These are phyloP conservation scores for Marisa cornuarietis DNA, from an alignment of 1,140 invertebrate species.

Conservation along the genomic window DNA sequence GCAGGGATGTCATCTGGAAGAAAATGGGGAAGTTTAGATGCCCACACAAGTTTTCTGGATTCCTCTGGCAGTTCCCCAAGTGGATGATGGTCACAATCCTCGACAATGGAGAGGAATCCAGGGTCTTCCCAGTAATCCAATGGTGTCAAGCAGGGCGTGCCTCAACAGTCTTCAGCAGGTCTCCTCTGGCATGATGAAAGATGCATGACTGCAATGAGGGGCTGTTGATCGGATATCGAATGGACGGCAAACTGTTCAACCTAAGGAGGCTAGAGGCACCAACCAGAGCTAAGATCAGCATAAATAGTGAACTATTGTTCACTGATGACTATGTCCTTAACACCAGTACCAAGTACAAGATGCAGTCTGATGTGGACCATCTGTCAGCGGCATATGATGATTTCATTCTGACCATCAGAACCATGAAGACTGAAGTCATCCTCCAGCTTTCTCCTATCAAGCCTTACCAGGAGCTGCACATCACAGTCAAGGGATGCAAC, in stretches of 20 bases:
- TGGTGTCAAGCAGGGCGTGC: conserved; percentile 26
- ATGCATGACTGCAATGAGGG: background rate
- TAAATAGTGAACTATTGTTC: background rate
- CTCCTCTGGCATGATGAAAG: background rate
- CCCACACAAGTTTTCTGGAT: conserved; percentile 21
- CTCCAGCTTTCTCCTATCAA: background rate
- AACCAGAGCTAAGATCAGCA: background rate
- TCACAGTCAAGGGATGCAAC: background rate
- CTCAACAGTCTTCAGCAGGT: background rate
- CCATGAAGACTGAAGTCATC: conserved; percentile 8
- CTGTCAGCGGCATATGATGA: too few species aligned
- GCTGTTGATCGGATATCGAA: background rate
- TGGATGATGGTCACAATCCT: conserved; percentile 22
- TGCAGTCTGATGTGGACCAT: background rate
- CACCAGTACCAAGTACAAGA: background rate
- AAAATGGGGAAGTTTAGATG: conserved; percentile 34
- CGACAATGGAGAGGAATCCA: conserved; percentile 13
- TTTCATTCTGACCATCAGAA: background rate
- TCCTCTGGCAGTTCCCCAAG: conserved; percentile 26
- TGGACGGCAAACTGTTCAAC: background rate
- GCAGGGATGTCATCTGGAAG: conserved; percentile 30
- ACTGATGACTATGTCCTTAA: conserved; percentile 2
- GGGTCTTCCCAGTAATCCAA: conserved; percentile 25
- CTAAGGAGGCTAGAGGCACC: background rate
- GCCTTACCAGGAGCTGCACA: background rate